These are phyloP conservation scores for Ormyrus thymus DNA, from an alignment of 2,888 invertebrate species.

Conservation along the genomic window DNA sequence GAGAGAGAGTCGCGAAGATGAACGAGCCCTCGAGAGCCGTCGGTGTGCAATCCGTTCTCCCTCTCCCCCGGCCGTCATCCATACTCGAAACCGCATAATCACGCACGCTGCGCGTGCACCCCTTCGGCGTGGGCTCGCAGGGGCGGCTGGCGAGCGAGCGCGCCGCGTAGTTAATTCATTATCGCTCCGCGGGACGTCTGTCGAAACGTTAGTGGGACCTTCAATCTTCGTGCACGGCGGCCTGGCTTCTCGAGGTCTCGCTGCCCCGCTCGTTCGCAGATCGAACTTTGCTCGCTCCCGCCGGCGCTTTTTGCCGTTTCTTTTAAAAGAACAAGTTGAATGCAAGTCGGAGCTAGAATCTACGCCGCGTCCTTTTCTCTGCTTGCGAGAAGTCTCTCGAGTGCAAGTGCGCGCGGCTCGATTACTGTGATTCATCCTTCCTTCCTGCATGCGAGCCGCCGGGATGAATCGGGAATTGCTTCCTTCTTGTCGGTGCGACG, in stretches of 20 bases:
- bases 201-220: conserved; percentile 36
- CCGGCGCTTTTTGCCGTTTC: neutral
- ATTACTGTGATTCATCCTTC: neutral
- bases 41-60: no score
- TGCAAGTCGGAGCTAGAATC: neutral
- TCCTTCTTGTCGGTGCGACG: neutral
- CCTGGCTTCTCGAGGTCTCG: conserved; percentile 18
- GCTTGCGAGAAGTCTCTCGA: no score
- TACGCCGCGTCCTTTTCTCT: no score
- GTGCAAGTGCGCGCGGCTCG: no score
- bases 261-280: neutral
- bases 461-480: conserved; percentile 2
- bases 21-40: conserved; percentile 29
- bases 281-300: no score
- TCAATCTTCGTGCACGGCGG: conserved; percentile 42
- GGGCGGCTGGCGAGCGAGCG: conserved; percentile 33
- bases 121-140: conserved; percentile 19
- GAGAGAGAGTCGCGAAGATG: conserved; percentile 24
- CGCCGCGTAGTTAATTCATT: conserved; percentile 64
- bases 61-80: conserved; percentile 7
- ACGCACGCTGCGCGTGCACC: conserved; percentile 28
- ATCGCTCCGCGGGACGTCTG: conserved; percentile 59
- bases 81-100: conserved; percentile 48
- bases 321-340: neutral
- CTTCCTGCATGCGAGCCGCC: neutral